Conservation (phyloP, 2,797 vertebrate genomes). For the Acanthornis magna region DNA sequence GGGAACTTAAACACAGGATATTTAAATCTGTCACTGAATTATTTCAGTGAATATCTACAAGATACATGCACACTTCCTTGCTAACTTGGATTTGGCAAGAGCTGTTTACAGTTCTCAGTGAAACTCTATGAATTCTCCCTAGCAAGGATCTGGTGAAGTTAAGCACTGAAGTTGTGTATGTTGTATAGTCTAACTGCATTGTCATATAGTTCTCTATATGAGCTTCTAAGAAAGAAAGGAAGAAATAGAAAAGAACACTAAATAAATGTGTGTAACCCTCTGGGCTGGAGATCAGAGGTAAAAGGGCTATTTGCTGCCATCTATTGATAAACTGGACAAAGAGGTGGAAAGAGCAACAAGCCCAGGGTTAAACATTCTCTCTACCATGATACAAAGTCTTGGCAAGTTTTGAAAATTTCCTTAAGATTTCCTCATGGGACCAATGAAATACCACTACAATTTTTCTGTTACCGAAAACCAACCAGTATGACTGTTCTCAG, state of each 20-base stretch:
- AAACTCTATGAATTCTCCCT: background rate
- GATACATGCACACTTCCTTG: background rate
- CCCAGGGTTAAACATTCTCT: background rate
- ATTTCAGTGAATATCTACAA: background rate
- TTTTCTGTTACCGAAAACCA: background rate
- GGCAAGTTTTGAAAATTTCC: background rate
- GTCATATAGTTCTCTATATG: background rate
- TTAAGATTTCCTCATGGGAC: background rate
- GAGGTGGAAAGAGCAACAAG: background rate
- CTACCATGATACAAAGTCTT: background rate
- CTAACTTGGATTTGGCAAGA: background rate
- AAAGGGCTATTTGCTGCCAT: constrained; percentile 52
- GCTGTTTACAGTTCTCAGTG: background rate
- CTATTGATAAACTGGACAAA: constrained; percentile 31
- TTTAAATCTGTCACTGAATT: background rate
- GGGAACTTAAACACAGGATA: background rate
- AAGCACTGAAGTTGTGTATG: background rate
- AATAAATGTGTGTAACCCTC: background rate
- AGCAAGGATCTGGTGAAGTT: background rate
- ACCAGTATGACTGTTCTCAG: background rate
- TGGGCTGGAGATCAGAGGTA: background rate
- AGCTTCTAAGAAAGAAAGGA: background rate
- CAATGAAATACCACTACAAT: background rate
- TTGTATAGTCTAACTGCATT: background rate
- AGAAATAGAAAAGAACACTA: background rate